Evolutionary conservation across 1,140 invertebrate genomes (phyloP).

Genomic region (Panagrolaimus sp.): DNA sequence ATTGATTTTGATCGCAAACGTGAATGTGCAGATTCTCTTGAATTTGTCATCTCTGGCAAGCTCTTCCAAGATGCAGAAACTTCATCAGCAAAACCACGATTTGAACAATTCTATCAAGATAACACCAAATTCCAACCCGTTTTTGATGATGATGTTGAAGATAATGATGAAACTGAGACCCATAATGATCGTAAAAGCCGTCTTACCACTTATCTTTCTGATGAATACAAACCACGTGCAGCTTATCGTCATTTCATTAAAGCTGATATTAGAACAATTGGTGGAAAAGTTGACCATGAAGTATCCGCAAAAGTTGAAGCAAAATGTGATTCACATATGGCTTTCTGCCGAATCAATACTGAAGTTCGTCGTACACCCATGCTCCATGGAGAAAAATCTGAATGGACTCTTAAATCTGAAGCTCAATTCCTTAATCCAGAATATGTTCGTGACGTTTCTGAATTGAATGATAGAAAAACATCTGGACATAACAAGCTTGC

Average conservation of each 20-base stretch:
- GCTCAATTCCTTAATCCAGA: conserved; percentile 30
- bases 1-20: no score
- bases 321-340: background rate
- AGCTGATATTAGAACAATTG: background rate
- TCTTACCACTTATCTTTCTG: background rate
- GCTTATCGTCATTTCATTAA: conserved; percentile 2
- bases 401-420: conserved; percentile 28
- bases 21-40: no score
- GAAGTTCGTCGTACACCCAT: conserved; percentile 17
- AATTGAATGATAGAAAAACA: conserved; percentile 10
- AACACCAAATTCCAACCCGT: background rate
- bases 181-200: background rate
- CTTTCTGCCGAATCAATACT: conserved; percentile 17
- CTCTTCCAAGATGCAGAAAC: background rate
- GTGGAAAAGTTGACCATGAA: background rate
- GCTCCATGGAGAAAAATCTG: background rate
- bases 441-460: conserved; percentile 12
- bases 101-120: background rate
- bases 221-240: conserved; percentile 6
- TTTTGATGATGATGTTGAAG: background rate
- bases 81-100: no score
- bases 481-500: background rate
- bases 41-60: background rate
- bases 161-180: no score
- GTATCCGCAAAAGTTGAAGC: background rate